Evolutionary conservation across 1,140 invertebrate genomes (phyloP), one percentile per base, ranked within the genome.

Genomic region (Drosophila guanche): DNA sequence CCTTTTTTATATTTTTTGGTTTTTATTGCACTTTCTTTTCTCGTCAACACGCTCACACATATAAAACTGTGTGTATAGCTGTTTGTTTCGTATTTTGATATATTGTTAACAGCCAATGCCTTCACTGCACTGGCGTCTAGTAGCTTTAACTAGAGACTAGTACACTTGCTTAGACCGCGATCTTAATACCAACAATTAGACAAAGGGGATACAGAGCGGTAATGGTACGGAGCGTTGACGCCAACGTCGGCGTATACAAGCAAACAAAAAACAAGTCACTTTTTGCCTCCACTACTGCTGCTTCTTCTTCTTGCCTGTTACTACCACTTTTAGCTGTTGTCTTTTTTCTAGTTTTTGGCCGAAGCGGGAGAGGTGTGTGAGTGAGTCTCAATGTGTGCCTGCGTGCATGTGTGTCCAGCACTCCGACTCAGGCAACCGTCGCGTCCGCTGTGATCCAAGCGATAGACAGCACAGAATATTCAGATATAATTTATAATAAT

Each of bases 21-120:
- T 65, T 85, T 85, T 86, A 85, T 85, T 85, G 81, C 81, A 85
- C 81, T 85, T 85, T 85, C 81, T 85, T 85, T 83, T 83, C 65
- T 63, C 41, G 43, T 43, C 60, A 51, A 27, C 79, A 61, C 75
- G 59, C 51, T 65, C 20, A 53, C 43, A 27, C 5, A 45, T 4
- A 50, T n/a, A 10, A 10, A 41, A n/a, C 37, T 14, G 25, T 14
- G 29, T 40, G n/a, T 50, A 23, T 52, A 14, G 27, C 22, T 50
- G 52, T 45, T n/a, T 33, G 14, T 14, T 14, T 25, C 42, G 8
- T 20, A 22, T 43, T 43, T 43, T 8, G 16, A 20, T 20, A 43
- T 51, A 33, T 33, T 33, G 29, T 59, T 46, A 76, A 75, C 66
- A 52, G 60, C 69, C 45, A 33, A 29, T 33, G 29, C 29, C 29